Evolutionary conservation across 2,888 invertebrate species (phyloP).

Genomic region (Rotaria sp.): DNA sequence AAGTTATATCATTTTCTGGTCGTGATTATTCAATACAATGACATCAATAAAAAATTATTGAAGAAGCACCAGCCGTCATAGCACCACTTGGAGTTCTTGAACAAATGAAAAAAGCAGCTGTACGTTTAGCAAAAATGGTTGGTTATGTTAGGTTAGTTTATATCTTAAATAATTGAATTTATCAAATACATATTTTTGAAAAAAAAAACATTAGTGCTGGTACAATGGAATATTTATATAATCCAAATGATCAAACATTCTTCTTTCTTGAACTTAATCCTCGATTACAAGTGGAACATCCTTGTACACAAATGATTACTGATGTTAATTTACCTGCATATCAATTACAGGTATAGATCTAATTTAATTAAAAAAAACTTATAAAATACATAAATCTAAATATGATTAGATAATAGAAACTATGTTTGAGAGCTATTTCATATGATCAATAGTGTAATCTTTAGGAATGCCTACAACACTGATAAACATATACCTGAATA

Average conservation of each 20-base stretch:
- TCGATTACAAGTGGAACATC: constrained; percentile 87
- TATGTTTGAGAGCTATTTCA: too few species aligned
- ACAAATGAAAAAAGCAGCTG: constrained; percentile 76
- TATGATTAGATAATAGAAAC: too few species aligned
- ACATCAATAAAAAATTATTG: constrained; percentile 96
- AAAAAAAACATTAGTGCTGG: constrained; percentile 63
- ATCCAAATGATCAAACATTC: constrained; percentile 73
- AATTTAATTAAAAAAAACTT: too few species aligned
- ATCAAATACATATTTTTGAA: constrained; percentile 17
- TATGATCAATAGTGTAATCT: too few species aligned
- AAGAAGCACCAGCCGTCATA: constrained; percentile 92
- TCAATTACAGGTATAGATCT: constrained; percentile 53
- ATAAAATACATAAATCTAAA: too few species aligned
- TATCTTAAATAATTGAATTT: neutral
- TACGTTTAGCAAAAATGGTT: constrained; percentile 91
- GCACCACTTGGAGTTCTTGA: constrained; percentile 81
- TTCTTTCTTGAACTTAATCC: constrained; percentile 96
- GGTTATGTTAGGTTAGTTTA: constrained; percentile 68
- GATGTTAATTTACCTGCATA: constrained; percentile 84
- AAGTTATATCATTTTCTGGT: constrained; percentile 93
- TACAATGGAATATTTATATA: constrained; percentile 91
- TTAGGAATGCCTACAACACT: too few species aligned
- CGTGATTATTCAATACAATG: constrained; percentile 97
- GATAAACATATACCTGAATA: too few species aligned
- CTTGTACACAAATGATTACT: constrained; percentile 98